Conservation (phyloP, 2,797 vertebrate genomes). For the Acanthopagrus latus region DNA sequence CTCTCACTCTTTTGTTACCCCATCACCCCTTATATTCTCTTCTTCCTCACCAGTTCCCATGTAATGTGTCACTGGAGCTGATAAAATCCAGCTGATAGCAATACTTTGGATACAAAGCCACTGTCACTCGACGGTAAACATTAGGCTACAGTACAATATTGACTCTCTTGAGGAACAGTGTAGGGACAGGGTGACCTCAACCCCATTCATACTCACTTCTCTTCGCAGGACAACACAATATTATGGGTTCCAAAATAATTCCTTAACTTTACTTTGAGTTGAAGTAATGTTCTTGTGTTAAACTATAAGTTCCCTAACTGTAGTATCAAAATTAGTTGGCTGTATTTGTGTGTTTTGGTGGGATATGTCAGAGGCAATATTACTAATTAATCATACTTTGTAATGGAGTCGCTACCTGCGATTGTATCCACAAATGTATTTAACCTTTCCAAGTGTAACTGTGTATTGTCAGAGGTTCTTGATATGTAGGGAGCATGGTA, state of each 20-base stretch:
- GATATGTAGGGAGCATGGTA: neutral
- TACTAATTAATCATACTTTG: neutral
- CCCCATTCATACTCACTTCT: conserved; percentile 13
- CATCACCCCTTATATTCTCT: neutral
- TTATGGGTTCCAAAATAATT: neutral
- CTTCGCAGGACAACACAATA: neutral
- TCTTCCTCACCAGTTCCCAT: neutral
- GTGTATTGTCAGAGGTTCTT: neutral
- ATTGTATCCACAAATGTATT: neutral
- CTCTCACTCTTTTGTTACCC: neutral
- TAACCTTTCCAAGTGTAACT: conserved; percentile 7
- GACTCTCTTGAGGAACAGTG: conserved; percentile 45
- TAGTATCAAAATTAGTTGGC: neutral
- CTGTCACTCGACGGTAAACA: conserved; percentile 31
- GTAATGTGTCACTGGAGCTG: conserved; percentile 18
- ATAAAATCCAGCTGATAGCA: conserved; percentile 41
- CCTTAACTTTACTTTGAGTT: neutral
- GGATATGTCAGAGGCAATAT: neutral
- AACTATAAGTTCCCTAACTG: neutral
- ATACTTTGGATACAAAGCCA: conserved; percentile 29
- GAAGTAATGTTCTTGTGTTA: neutral
- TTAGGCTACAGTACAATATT: conserved; percentile 20
- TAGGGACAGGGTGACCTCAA: conserved; percentile 62
- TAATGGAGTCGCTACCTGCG: neutral
- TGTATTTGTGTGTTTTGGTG: neutral